phyloP scores from a whole-genome alignment of 1,140 invertebrate genomes.

The Atta colombica region DNA sequence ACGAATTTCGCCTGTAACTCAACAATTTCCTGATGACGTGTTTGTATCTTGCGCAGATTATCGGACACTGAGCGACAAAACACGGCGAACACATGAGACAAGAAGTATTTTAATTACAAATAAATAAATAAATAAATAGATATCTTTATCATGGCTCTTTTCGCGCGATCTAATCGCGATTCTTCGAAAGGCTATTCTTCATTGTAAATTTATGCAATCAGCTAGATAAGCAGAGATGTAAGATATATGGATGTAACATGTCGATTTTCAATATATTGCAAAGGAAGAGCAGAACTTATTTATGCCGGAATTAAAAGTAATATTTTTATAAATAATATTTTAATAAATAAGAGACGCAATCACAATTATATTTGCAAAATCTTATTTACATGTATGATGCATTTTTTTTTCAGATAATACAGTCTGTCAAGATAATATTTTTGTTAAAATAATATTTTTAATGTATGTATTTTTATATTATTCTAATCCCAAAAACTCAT shows the following conservation, averaged over 20 bases:
- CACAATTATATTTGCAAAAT: conserved; percentile 22
- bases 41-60: conserved; percentile 62
- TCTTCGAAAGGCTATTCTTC: background rate
- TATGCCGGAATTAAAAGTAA: conserved; percentile 50
- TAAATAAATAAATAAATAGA: conserved; percentile 63
- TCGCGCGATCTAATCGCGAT: background rate
- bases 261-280: conserved; percentile 39
- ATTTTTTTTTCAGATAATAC: too few relatives aligned
- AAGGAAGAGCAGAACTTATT: conserved; percentile 62
- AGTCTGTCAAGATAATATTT: too few relatives aligned
- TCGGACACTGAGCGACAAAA: conserved; percentile 35
- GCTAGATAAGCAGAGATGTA: conserved; percentile 61
- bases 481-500: background rate
- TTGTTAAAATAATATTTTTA: too few relatives aligned
- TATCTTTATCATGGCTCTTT: background rate
- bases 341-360: background rate
- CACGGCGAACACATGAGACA: conserved; percentile 53
- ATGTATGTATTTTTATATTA: background rate
- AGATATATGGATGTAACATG: conserved; percentile 29
- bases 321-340: conserved; percentile 2
- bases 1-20: conserved; percentile 45
- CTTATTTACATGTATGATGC: conserved; percentile 1
- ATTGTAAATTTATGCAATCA: conserved; percentile 53
- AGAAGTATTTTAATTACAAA: conserved; percentile 61
- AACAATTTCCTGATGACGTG: conserved; percentile 16